phyloP scores from a whole-genome alignment of 2,113 vertebrate genomes.

The Rynchops niger region DNA sequence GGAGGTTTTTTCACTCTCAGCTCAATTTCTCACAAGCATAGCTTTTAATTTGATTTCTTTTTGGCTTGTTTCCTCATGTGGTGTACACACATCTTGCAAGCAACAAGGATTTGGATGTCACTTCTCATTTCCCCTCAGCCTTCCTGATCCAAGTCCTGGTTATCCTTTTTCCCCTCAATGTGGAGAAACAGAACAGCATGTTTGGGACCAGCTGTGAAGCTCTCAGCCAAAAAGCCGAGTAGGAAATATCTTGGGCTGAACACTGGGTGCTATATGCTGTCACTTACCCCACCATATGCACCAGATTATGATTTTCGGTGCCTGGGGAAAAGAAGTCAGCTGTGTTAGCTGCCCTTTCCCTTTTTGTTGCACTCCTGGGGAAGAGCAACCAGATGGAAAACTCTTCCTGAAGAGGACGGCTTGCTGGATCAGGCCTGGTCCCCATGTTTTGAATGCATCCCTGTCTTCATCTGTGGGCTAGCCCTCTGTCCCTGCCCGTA shows the following conservation, averaged over 20 bases:
- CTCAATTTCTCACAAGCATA: slow-evolving; percentile 21
- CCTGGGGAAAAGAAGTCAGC: not conserved
- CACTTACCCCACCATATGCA: not conserved
- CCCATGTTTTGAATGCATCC: rapidly evolving
- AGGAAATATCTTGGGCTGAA: not conserved
- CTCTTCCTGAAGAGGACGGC: not conserved
- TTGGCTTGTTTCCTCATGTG: slow-evolving; percentile 45
- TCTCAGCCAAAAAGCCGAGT: slow-evolving; percentile 25
- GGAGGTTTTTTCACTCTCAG: slow-evolving; percentile 8
- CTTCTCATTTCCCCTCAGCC: slow-evolving; percentile 48
- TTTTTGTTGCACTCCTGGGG: not conserved
- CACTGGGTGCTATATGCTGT: not conserved
- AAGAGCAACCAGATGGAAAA: not conserved
- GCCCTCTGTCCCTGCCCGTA: not conserved
- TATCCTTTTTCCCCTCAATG: slow-evolving; percentile 7
- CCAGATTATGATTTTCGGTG: not conserved
- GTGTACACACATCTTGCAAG: slow-evolving; percentile 20
- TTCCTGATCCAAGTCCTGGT: not conserved
- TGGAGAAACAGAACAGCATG: slow-evolving; percentile 28
- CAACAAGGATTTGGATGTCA: slow-evolving; percentile 51
- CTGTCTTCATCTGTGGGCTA: not conserved
- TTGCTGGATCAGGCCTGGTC: not conserved
- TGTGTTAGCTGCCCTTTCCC: not conserved
- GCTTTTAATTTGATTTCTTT: slow-evolving; percentile 54
- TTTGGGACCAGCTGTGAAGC: slow-evolving; percentile 28